phyloP scores from a whole-genome alignment of 2,797 vertebrate genomes.

The Neosilurus mollespiculum region DNA sequence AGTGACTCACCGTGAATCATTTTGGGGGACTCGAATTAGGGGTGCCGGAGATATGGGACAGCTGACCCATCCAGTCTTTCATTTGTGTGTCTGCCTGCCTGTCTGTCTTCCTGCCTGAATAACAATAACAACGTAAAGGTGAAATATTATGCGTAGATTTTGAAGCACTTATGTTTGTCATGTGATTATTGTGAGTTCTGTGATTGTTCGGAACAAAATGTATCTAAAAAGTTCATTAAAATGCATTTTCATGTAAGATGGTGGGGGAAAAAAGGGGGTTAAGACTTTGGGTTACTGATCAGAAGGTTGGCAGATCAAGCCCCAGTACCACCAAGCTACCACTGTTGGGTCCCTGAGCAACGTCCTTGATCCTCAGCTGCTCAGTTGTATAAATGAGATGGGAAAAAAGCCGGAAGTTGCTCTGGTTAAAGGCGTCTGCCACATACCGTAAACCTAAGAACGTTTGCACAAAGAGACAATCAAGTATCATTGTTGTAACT shows the following conservation, averaged over 20 bases:
- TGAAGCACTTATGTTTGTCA: constrained; percentile 54
- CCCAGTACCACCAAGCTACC: no score
- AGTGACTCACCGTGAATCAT: constrained; percentile 1
- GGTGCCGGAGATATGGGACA: constrained; percentile 51
- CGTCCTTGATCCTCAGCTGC: no score
- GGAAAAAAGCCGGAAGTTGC: no score
- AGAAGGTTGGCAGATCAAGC: no score
- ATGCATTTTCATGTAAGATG: not conserved
- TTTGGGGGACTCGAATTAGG: constrained; percentile 50
- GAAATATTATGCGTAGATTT: constrained; percentile 37
- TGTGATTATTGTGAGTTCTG: constrained; percentile 23
- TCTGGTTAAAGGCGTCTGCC: no score
- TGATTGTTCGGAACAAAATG: not conserved
- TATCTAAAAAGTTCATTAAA: not conserved
- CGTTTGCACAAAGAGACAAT: no score
- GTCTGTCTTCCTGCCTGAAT: constrained; percentile 28
- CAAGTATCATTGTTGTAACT: no score
- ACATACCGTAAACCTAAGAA: no score
- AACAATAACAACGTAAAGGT: constrained; percentile 31
- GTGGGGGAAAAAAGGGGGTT: no score
- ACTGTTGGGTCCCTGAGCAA: no score
- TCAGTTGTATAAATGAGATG: no score
- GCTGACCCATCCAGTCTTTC: constrained; percentile 12
- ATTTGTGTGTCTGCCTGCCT: constrained; percentile 20
- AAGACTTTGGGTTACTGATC: no score